Evolutionary conservation across 2,113 vertebrate genomes (phyloP).

Genomic region (Patagioenas fasciata): DNA sequence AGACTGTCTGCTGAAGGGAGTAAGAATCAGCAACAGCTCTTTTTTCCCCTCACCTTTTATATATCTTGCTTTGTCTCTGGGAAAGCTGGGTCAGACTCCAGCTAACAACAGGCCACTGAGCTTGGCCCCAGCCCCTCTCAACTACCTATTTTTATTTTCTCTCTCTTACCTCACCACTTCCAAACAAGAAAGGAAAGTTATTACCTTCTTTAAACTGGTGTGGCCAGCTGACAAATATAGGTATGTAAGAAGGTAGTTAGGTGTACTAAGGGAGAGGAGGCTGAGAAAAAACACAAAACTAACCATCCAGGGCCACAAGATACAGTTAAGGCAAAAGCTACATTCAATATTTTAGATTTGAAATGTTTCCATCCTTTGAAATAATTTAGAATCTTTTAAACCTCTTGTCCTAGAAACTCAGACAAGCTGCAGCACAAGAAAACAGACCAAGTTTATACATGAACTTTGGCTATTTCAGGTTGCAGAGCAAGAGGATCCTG

Average conservation of each 20-base stretch:
- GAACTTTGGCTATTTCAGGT: neutral
- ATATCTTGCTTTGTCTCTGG: neutral
- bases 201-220: neutral
- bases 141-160: neutral
- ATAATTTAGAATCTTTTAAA: neutral
- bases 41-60: neutral
- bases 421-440: neutral
- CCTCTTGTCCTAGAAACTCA: neutral
- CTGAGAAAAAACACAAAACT: neutral
- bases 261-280: neutral
- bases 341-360: neutral
- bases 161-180: neutral
- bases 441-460: neutral
- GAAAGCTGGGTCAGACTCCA: neutral
- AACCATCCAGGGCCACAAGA: neutral
- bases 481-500: neutral
- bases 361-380: neutral
- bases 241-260: neutral
- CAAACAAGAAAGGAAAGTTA: neutral
- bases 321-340: neutral
- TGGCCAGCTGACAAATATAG: neutral
- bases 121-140: neutral
- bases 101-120: neutral
- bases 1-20: neutral
- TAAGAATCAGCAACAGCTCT: neutral